Evolutionary conservation across 1,140 invertebrate species (phyloP).

Genomic region (Ptiloglossa arizonensis): DNA sequence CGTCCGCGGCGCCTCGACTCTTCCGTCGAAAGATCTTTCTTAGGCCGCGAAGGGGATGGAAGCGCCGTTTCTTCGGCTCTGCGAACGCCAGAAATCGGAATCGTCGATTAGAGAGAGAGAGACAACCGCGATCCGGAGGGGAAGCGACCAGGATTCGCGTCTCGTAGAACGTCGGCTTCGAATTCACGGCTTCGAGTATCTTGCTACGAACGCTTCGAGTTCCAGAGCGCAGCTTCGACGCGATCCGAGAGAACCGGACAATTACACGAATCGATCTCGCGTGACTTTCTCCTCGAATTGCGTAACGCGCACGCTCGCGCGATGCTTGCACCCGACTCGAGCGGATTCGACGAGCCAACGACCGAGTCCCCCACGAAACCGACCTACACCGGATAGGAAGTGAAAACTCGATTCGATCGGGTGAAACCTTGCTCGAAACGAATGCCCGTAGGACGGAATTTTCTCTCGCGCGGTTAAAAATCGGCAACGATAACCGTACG

Average conservation of each 20-base stretch:
- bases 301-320: not conserved
- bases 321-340: not conserved
- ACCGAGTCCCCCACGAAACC: not conserved
- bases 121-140: not conserved
- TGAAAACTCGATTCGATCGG: slow-evolving; percentile 13
- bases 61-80: slow-evolving; percentile 86
- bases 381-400: slow-evolving; percentile 5
- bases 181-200: too few relatives aligned
- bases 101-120: not conserved
- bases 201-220: too few relatives aligned
- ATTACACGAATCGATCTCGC: slow-evolving; percentile 15
- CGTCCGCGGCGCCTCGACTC: slow-evolving; percentile 80
- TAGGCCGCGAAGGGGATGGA: slow-evolving; percentile 85
- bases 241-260: not conserved
- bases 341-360: not conserved
- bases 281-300: slow-evolving; percentile 35
- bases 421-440: slow-evolving; percentile 16
- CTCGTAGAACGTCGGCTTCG: too few relatives aligned
- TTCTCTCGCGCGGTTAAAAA: slow-evolving; percentile 19
- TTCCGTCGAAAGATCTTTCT: slow-evolving; percentile 87
- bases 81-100: slow-evolving; percentile 56
- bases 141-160: too few relatives aligned
- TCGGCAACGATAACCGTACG: not conserved
- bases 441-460: not conserved
- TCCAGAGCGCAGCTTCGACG: not conserved